Evolutionary conservation across 2,888 invertebrate species (phyloP).

Genomic region (Pseudococcus jackbeardsleyi): DNA sequence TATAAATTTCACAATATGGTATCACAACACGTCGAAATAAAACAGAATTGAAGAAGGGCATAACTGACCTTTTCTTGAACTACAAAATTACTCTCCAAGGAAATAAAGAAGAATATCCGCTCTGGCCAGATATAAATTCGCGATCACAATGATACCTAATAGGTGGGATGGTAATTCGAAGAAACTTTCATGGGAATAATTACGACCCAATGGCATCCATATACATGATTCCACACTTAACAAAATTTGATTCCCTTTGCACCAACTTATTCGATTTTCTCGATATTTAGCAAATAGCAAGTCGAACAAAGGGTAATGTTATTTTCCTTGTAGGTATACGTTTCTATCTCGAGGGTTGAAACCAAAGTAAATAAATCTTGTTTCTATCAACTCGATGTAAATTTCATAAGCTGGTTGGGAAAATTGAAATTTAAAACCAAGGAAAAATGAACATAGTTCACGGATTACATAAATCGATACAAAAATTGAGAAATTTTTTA

Average conservation of each 20-base stretch:
- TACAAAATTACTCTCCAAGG: background rate
- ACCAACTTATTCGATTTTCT: background rate
- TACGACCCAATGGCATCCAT: background rate
- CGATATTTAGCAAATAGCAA: background rate
- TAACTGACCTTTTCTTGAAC: slow-evolving; percentile 2
- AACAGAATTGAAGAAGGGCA: background rate
- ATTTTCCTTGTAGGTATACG: no score
- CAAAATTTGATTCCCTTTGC: background rate
- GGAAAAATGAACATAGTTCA: background rate
- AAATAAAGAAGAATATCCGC: background rate
- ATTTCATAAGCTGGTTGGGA: background rate
- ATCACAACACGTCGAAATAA: background rate
- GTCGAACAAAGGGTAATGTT: no score
- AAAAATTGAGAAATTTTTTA: background rate
- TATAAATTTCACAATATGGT: background rate
- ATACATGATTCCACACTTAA: background rate
- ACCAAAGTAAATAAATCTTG: background rate
- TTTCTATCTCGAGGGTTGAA: background rate
- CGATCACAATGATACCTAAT: background rate
- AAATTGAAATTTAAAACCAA: background rate
- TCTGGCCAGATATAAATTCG: background rate
- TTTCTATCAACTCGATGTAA: background rate
- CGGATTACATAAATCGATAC: background rate
- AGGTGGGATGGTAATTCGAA: background rate
- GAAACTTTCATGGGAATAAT: slow-evolving; percentile 1